These are phyloP conservation scores for Dioctria rufipes DNA, from an alignment of 2,888 invertebrate species.

Conservation along the genomic window DNA sequence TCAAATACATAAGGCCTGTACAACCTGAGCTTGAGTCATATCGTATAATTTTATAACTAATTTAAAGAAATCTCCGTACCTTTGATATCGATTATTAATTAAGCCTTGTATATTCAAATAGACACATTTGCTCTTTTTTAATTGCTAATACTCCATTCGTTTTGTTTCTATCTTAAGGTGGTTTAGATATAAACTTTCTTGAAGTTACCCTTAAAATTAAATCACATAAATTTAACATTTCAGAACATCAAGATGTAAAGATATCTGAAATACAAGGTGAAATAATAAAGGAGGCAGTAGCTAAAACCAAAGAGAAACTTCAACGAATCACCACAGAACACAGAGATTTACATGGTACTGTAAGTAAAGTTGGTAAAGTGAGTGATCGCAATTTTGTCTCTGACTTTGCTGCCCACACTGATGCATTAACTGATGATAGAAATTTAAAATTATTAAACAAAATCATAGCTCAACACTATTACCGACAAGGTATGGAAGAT, in stretches of 20 bases:
- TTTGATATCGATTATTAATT: too few relatives aligned
- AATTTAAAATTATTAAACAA: conserved; percentile 83
- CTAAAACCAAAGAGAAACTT: conserved; percentile 86
- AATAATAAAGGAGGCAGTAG: conserved; percentile 81
- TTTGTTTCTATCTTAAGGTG: neutral
- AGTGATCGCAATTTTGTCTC: conserved; percentile 95
- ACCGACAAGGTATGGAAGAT: conserved; percentile 93
- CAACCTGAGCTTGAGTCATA: too few relatives aligned
- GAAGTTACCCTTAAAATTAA: neutral
- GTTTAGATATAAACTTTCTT: neutral
- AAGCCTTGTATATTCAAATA: too few relatives aligned
- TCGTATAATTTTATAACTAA: too few relatives aligned
- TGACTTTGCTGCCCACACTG: conserved; percentile 90
- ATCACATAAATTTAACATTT: conserved; percentile 2
- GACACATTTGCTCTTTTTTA: too few relatives aligned
- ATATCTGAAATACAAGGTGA: conserved; percentile 81
- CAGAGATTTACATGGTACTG: conserved; percentile 80
- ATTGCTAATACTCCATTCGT: too few relatives aligned
- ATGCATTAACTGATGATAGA: conserved; percentile 78
- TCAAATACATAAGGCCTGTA: too few relatives aligned
- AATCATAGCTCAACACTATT: conserved; percentile 96
- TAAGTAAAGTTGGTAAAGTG: conserved; percentile 96
- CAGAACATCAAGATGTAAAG: conserved; percentile 75
- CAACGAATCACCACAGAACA: conserved; percentile 90
- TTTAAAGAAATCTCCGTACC: too few relatives aligned